These are phyloP conservation scores for Zaprionus taronus DNA, from an alignment of 1,140 invertebrate genomes.

Conservation along the genomic window DNA sequence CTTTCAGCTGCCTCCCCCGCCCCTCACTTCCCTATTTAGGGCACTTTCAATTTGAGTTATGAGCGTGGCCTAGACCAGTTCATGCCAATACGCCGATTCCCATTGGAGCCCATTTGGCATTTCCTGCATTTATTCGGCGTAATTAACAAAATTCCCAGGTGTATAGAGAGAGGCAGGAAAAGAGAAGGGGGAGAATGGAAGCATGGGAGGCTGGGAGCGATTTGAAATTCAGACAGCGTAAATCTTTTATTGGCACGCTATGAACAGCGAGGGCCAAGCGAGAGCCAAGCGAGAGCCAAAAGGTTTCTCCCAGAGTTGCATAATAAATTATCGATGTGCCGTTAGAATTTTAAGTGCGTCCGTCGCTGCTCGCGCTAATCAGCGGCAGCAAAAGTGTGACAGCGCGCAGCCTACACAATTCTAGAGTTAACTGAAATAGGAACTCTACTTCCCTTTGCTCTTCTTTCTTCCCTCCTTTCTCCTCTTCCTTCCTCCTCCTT, in stretches of 20 bases:
- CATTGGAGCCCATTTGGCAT: conserved; percentile 47
- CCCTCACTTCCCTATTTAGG: too few species aligned
- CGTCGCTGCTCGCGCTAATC: conserved; percentile 55
- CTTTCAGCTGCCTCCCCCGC: background rate
- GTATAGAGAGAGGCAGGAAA: conserved; percentile 41
- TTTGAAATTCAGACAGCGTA: conserved; percentile 76
- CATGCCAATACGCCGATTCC: background rate
- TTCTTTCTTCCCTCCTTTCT: background rate
- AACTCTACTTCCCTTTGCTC: background rate
- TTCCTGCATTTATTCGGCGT: conserved; percentile 78
- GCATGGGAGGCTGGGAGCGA: conserved; percentile 18
- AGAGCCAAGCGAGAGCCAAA: background rate
- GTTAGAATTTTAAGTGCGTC: conserved; percentile 71
- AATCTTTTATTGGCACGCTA: conserved; percentile 77
- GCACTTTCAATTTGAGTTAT: conserved; percentile 33
- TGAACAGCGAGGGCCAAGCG: too few species aligned
- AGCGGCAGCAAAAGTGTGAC: conserved; percentile 35
- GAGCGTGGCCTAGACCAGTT: background rate
- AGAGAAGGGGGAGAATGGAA: background rate
- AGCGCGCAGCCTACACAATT: background rate
- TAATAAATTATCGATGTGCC: conserved; percentile 79
- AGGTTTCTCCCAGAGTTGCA: conserved; percentile 58
- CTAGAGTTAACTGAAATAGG: background rate
- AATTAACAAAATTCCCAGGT: conserved; percentile 80
- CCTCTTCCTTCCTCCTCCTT: background rate